Conservation (phyloP, 2,888 invertebrate genomes). For the Melieria crassipennis region DNA sequence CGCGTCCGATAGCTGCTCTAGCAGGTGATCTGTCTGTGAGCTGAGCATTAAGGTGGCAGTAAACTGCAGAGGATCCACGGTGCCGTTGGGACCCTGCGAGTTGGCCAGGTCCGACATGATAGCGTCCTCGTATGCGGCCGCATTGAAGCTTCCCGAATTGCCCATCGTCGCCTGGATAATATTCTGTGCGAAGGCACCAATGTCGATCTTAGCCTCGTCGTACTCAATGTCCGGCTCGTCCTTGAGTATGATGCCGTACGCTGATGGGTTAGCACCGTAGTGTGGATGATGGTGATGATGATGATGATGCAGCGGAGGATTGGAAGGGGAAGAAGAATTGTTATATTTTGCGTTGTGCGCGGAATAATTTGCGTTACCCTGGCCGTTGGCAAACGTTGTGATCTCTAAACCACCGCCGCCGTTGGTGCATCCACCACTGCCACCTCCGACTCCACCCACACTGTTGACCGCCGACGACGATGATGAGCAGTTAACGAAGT, state of each 20-base stretch:
- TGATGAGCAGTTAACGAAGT: conserved; percentile 37
- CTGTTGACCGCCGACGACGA: conserved; percentile 69
- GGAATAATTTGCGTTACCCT: conserved; percentile 57
- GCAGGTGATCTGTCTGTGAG: conserved; percentile 78
- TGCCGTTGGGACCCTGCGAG: conserved; percentile 58
- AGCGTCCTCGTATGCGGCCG: conserved; percentile 77
- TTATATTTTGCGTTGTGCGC: conserved; percentile 46
- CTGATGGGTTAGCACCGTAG: conserved; percentile 73
- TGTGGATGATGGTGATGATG: conserved; percentile 49
- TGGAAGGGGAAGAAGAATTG: conserved; percentile 44
- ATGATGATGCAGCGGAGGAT: conserved; percentile 27
- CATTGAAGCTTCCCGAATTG: conserved; percentile 57
- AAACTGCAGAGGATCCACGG: conserved; percentile 84
- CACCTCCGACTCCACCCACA: conserved; percentile 49
- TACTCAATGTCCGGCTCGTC: conserved; percentile 83
- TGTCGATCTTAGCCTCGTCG: conserved; percentile 78
- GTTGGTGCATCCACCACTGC: conserved; percentile 45
- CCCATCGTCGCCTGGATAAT: conserved; percentile 60
- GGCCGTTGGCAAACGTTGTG: conserved; percentile 56
- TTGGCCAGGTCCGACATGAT: conserved; percentile 84
- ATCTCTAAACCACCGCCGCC: conserved; percentile 44
- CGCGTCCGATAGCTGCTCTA: conserved; percentile 82
- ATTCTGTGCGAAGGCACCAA: conserved; percentile 62
- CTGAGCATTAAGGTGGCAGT: conserved; percentile 84
- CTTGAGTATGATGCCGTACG: conserved; percentile 81